A percentile compares a stretch with the other conserved stretches of the same genome.
Evolutionary conservation across 1,140 invertebrate genomes (phyloP).

Genomic region (Bicyclus anynana): DNA sequence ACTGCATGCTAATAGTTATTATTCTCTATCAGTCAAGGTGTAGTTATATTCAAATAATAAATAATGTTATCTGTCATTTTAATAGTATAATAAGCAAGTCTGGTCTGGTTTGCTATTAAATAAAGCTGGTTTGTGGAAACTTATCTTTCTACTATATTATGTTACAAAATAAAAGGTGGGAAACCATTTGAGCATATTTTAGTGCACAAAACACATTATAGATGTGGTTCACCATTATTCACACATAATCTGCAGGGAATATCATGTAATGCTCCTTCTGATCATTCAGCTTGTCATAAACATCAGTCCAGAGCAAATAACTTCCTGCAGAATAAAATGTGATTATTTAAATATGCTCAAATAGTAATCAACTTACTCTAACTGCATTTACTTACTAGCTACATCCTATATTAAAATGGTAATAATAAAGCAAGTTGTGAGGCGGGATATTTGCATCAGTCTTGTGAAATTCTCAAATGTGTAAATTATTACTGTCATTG

Average conservation of each 20-base stretch:
- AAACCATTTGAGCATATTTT: constrained; percentile 49
- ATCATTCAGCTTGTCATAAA: neutral
- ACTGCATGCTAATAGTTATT: constrained; percentile 65
- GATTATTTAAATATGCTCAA: constrained; percentile 46
- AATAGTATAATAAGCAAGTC: constrained; percentile 36
- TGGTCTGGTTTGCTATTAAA: constrained; percentile 42
- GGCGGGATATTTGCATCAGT: constrained; percentile 77
- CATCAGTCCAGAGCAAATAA: constrained; percentile 2
- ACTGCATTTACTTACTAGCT: constrained; percentile 56
- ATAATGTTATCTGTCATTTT: constrained; percentile 44
- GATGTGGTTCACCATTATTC: neutral
- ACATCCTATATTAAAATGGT: constrained; percentile 71
- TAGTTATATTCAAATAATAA: constrained; percentile 58
- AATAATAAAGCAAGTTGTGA: constrained; percentile 77
- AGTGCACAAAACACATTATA: constrained; percentile 1
- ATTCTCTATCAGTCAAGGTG: constrained; percentile 70
- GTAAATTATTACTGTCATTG: constrained; percentile 68
- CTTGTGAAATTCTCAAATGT: constrained; percentile 75
- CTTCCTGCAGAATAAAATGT: neutral
- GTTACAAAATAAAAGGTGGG: constrained; percentile 50
- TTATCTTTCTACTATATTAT: constrained; percentile 39
- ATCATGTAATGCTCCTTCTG: neutral
- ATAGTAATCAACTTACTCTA: constrained; percentile 46
- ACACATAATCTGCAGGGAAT: neutral
- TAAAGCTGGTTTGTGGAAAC: constrained; percentile 52